Conservation (phyloP, 1,140 invertebrate genomes). For the Cheumatopsyche charites region DNA sequence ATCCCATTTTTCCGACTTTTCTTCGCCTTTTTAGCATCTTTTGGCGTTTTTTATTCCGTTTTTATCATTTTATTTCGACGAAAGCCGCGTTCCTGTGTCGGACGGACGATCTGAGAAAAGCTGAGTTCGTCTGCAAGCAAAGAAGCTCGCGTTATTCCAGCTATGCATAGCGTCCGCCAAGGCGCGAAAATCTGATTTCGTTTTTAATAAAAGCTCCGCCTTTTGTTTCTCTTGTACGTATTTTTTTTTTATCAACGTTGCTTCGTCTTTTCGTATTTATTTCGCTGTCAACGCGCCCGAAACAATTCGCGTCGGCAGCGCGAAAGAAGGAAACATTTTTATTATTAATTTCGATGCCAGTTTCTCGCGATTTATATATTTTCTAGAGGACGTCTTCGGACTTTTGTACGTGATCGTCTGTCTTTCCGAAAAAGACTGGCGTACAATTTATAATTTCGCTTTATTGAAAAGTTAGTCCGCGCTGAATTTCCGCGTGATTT, state of each 20-base stretch:
- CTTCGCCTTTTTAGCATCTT: not conserved
- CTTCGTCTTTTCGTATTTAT: no score
- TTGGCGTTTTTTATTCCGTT: no score
- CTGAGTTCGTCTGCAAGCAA: not conserved
- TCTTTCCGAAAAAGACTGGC: no score
- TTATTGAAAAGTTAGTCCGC: no score
- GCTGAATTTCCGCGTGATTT: no score
- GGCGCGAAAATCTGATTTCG: constrained; percentile 20
- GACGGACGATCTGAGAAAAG: no score
- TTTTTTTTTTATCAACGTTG: no score
- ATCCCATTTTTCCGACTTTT: not conserved
- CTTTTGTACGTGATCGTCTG: not conserved
- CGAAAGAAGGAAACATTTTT: constrained; percentile 14
- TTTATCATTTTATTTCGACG: no score
- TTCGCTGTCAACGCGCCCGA: constrained; percentile 6
- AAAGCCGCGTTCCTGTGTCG: no score
- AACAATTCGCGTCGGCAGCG: not conserved
- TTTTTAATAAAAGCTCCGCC: constrained; percentile 20
- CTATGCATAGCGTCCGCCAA: constrained; percentile 6
- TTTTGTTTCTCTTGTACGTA: constrained; percentile 19
- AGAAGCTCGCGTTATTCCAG: not conserved
- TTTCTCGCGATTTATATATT: not conserved
- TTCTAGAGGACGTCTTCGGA: not conserved
- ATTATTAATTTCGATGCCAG: constrained; percentile 9
- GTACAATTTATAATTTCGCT: no score